Evolutionary conservation across 2,797 vertebrate genomes (phyloP), one percentile per base, ranked within the genome.

Genomic region (Pelochelys cantorii): DNA sequence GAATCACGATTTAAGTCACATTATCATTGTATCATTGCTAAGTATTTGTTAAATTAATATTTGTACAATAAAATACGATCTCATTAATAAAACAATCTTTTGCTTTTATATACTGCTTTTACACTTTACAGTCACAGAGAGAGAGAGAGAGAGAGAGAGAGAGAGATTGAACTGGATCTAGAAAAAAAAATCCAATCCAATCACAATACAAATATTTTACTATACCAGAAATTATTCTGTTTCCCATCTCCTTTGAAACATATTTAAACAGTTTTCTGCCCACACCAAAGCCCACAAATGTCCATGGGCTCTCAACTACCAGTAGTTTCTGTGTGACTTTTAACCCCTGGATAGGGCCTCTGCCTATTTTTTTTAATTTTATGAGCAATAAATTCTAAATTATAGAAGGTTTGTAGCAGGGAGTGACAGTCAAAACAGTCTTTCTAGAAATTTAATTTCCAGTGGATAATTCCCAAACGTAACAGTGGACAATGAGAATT

Each of bases 371-470:
- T 82, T 4, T 48, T n/a, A n/a, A 54, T 12, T 85, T 86, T 52
- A 3, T 65, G 83, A 3, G 4, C 89, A 25, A 74, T 81, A 79
- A n/a, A 60, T 13, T 14, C 34, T n/a, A 53, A 62, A 3, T 62
- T 71, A 81, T 55, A 18, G 81, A 7, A 53, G 0, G 3, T 0
- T 85, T 77, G 11, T 62, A 80, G 80, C 37, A 85, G 42, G 42
- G 68, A 81, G 23, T 75, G 9, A 17, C 2, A 83, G 31, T 59
- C 0, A 37, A 5, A 84, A 86, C 75, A 85, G 29, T 68, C 2
- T 80, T 90, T 85, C 25, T 75, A 3, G 52, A 31, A 82, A 74
- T 95, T 94, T 92, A 74, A 81, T 11, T 87, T 54, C 88, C 17
- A 8, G 7, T 9, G 1, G 84, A 5, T 81, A 3, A 55, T 79